phyloP scores from a whole-genome alignment of 2,797 vertebrate genomes.

The Spinus olivaceus region DNA sequence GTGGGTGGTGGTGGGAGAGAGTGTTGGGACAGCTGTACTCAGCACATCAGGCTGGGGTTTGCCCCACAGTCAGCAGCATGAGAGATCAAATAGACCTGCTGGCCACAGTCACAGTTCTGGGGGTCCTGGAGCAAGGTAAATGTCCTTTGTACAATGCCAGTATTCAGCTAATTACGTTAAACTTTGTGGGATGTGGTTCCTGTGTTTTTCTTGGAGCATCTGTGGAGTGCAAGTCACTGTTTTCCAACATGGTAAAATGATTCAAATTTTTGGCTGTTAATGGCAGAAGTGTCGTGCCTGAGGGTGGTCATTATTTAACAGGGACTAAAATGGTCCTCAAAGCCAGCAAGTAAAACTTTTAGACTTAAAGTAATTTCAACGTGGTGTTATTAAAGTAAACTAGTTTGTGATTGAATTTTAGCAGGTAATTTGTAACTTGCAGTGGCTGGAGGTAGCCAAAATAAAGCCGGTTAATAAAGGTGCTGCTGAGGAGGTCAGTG shows the following conservation, averaged over 20 bases:
- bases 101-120: conserved; percentile 82
- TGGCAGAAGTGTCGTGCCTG: not conserved
- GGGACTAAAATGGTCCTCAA: not conserved
- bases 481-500: not conserved
- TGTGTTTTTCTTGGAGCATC: not conserved
- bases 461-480: not conserved
- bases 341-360: not conserved
- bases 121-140: conserved; percentile 88
- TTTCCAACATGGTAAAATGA: not conserved
- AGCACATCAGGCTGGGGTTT: accelerated
- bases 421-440: not conserved
- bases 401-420: not conserved
- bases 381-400: not conserved
- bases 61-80: conserved; percentile 49
- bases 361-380: not conserved
- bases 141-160: not conserved
- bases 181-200: not conserved
- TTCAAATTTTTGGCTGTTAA: accelerated
- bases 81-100: conserved; percentile 77
- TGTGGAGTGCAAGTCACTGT: not conserved
- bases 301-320: not conserved
- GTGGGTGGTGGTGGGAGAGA: not conserved
- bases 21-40: not conserved
- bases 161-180: not conserved
- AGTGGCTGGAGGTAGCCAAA: not conserved